Evolutionary conservation across 2,888 invertebrate species (phyloP), one percentile per base, ranked within the genome.

Genomic region (Leptothorax acervorum): DNA sequence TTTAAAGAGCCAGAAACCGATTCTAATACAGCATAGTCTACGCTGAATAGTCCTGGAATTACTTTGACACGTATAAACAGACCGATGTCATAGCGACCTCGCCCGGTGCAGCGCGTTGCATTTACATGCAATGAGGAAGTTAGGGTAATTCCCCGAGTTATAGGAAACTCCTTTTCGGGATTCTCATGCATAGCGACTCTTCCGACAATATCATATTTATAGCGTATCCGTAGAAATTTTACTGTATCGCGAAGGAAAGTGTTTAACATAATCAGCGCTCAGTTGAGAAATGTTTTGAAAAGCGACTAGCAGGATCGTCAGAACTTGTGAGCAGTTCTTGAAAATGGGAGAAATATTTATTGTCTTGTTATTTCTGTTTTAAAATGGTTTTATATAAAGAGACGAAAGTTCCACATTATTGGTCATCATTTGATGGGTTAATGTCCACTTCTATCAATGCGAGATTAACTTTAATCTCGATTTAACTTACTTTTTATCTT

Each of bases 41-140:
- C 53, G 62, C 71, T 85, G 85, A 86, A 87, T 87, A 86, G 39
- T 73, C 11, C 28, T 76, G 63, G 71, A 48, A 85, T 85, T 83
- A 63, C 51, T 23, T 48, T 51, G 18, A 48, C 42, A 39, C 57
- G 57, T 42, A 57, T 76, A 82, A 87, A 79, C 79, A 71, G 75
- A 76, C 71, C 9, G 60, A 79, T 79, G 66, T 82, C 82, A 62
- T 31, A 51, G 28, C 74, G 55, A 51, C 55, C 31, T 76, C 15
- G 42, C 55, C 73, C 35, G 31, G n/a, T 45, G 45, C 51, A 28
- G n/a, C 35, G n/a, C 62, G 23, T 28, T 62, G 66, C 57, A 70
- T 71, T 83, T 66, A 23, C 51, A 48, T 53, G 68, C 39, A 76
- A 31, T 39, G 78, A 83, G 48, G 39, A 78, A 71, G 79, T 65